Evolutionary conservation across 2,888 invertebrate genomes (phyloP), one percentile per base, ranked within the genome.

Genomic region (Lepetodrilus schrolli): DNA sequence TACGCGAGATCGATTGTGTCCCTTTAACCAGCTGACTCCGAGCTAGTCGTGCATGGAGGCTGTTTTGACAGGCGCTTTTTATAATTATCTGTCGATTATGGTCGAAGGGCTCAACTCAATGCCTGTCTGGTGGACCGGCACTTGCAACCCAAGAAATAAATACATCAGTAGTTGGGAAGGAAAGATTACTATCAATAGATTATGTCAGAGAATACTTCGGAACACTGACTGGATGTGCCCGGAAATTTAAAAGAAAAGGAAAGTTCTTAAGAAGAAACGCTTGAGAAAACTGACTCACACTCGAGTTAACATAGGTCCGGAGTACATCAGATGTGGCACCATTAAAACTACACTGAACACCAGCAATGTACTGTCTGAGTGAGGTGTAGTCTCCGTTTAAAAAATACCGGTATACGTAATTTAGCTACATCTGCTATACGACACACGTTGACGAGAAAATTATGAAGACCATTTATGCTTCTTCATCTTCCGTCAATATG

Each of bases 21-120:
- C 37, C 23, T 37, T 30, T 21, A 30, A 13, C 43, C 68, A 21
- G 21, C 68, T 47, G 68, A 68, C 43, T 49, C 37, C 49, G 17
- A 34, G 38, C 38, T 38, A 38, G 20, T 37, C 30, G 36, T 49
- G 50, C 50, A 36, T 36, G 17, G 34, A 70, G 49, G 30, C 36
- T 70, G 70, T 70, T 70, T 70, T 70, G 70, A 70, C 70, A 70
- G 50, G 49, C 70, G 70, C 48, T 70, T 70, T 70, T 70, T 70
- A 48, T 70, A 70, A 70, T 70, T 48, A 70, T 70, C 70, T 70
- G 48, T 70, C 49, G 70, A 70, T 70, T 70, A 70, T 58, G 58
- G 58, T 58, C 34, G 58, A 58, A 58, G 58, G 58, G 58, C 58
- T 58, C 30, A 58, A 58, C 58, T 58, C 58, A 58, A 58, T 58